Evolutionary conservation across 2,113 vertebrate genomes (phyloP), one percentile per base, ranked within the genome.

Genomic region (Danionella cerebrum): DNA sequence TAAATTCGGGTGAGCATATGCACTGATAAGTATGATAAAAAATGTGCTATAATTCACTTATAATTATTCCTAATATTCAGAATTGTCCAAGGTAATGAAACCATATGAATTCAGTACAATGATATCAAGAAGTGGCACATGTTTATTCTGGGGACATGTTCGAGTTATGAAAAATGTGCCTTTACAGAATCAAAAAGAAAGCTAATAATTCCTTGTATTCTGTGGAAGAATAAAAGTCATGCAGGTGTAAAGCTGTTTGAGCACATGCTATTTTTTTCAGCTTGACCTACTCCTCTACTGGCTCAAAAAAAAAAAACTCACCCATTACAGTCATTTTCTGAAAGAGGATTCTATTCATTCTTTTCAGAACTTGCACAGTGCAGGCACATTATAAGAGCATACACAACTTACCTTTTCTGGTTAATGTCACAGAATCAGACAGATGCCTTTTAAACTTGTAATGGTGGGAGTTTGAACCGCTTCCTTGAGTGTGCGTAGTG

Each of bases 371-470:
- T 33, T 5, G 29, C 9, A 33, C 29, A 33, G 29, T 33, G 9
- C 29, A n/a, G 29, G 29, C 9, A 33, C 29, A 33, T n/a, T n/a
- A n/a, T n/a, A n/a, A n/a, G n/a, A 0, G 22, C 1, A 1, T 19
- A 74, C 54, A 65, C 71, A 65, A 79, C 84, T 76, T 83, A 95
- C 95, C 94, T 94, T 91, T 89, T 62, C 80, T 73, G 59, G 74
- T 55, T 5, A 81, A 73, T 24, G 76, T 80, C 35, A 75, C 79
- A 6, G 91, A 84, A 66, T 93, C 89, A 7, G 89, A 90, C 41
- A 81, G 71, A 36, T 89, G 86, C 25, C 92, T 92, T 79, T 92
- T 90, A 78, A 86, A 89, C 57, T 89, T 74, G 5, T 78, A 38
- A 3, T 85, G 86, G 35, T 76, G 77, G 70, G 41, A 29, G 55